Percentiles rank a stretch among this genome's conserved stretches.
Evolutionary conservation across 1,140 invertebrate genomes (phyloP).

Genomic region (Drosophila tsacasi): DNA sequence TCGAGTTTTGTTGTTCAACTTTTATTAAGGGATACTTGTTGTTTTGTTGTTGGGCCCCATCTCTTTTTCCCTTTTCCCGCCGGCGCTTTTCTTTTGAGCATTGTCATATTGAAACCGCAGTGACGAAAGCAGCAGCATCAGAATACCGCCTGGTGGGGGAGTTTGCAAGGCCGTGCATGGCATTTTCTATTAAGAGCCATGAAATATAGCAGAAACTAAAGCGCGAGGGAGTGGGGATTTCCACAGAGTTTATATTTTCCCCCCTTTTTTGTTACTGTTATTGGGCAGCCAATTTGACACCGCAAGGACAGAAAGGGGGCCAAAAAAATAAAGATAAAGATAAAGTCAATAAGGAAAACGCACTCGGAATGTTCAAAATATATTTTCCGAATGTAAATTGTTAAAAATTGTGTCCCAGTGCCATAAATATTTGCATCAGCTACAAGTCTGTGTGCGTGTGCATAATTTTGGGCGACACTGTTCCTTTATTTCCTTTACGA

Average conservation of each 20-base stretch:
- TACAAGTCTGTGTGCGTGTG: constrained; percentile 25
- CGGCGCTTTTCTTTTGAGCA: constrained; percentile 16
- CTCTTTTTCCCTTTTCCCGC: not conserved
- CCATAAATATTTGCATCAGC: constrained; percentile 51
- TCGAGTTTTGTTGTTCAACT: not conserved
- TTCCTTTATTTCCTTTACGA: constrained; percentile 5
- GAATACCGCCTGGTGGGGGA: constrained; percentile 2
- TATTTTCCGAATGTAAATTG: constrained; percentile 29
- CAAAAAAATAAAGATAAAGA: constrained; percentile 27
- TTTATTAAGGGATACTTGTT: constrained; percentile 24
- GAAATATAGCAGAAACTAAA: constrained; percentile 46
- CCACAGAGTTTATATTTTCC: constrained; percentile 55
- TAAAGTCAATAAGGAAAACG: constrained; percentile 43
- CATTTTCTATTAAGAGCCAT: constrained; percentile 76
- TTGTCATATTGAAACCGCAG: constrained; percentile 78
- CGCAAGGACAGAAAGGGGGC: not conserved
- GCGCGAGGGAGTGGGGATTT: not conserved
- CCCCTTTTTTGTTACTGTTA: constrained; percentile 57
- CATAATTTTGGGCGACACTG: constrained; percentile 44
- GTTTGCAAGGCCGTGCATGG: constrained; percentile 63
- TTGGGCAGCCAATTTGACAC: constrained; percentile 65
- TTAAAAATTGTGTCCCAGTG: constrained; percentile 44
- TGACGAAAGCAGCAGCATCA: constrained; percentile 56
- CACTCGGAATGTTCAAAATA: constrained; percentile 60
- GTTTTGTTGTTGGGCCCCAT: constrained; percentile 12